phyloP scores from a whole-genome alignment of 2,797 vertebrate species.

The Syncerus caffer region DNA sequence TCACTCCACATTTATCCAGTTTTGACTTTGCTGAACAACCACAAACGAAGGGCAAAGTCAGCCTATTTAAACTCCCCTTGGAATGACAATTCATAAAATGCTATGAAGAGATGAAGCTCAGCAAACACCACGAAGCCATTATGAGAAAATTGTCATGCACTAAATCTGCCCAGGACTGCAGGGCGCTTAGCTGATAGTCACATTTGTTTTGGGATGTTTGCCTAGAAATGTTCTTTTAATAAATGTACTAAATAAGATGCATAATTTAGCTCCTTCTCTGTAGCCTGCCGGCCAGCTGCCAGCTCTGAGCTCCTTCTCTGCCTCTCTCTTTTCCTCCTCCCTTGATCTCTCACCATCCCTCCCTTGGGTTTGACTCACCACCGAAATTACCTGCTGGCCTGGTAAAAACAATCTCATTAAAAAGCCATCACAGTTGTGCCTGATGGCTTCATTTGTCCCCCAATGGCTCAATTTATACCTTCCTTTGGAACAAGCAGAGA shows the following conservation, averaged over 20 bases:
- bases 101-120: conserved; percentile 65
- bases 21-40: conserved; percentile 47
- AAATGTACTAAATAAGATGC: conserved; percentile 82
- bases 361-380: conserved; percentile 62
- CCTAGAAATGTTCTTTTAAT: conserved; percentile 80
- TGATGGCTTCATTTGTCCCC: conserved; percentile 71
- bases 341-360: neutral
- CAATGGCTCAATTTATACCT: conserved; percentile 69
- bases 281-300: conserved; percentile 54
- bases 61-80: conserved; percentile 59
- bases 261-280: conserved; percentile 77
- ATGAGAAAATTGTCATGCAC: conserved; percentile 68
- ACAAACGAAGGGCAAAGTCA: conserved; percentile 46
- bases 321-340: neutral
- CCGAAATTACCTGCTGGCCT: conserved; percentile 68
- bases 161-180: conserved; percentile 69
- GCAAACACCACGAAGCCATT: conserved; percentile 76
- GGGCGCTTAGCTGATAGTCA: conserved; percentile 73
- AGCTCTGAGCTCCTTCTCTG: neutral
- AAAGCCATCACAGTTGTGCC: conserved; percentile 69
- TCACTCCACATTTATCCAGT: neutral
- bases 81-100: conserved; percentile 72
- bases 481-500: conserved; percentile 63
- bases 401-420: conserved; percentile 79
- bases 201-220: conserved; percentile 81